Base-by-base conservation (phyloP, 2,797 vertebrate species). In the Brotula barbata region DNA sequence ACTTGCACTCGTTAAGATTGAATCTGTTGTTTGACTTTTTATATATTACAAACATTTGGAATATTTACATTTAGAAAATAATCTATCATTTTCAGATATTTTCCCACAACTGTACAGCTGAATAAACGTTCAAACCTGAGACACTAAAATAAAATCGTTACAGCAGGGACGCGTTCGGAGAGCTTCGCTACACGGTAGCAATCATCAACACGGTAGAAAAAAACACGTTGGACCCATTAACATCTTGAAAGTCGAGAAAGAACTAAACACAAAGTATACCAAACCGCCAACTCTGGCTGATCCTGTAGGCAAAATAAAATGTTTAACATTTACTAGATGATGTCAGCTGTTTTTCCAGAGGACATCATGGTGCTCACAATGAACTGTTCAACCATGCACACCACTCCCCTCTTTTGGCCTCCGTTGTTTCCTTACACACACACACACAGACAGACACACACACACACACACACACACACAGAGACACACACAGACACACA, bases 31-130 rank as follows among this genome's bases (percentile, higher is more conserved):
- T 91, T 95, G 89, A 94, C 89, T 93, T 74, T n/a, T 89, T 86
- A 80, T 89, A 90, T 86, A 86, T 92, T 94, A 95, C 94, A 98
- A 98, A 96, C 95, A 94, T 87, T 89, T 74, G 90, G 88, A 87
- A 87, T 94, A 95, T 94, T 89, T 93, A 97, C 92, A 97, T 67
- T 87, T 93, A 93, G 87, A 97, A 98, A 97, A 96, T 94, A 92
- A 86, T 91, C 89, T 83, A 89, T 89, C 80, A 85, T 89, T 90
- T 87, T 80, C 67, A 50, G 70, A 89, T 87, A 64, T 92, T 90
- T 87, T 83, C 87, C 91, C 90, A 90, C 93, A 91, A 68, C 73
- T 90, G 80, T 88, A 70, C 83, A 89, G 65, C 77, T 84, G 84
- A 88, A 86, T 87, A 88, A 89, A 86, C 82, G 84, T 88, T 89